Conservation (phyloP, 2,113 vertebrate species). For the Toxotes chatareus region DNA sequence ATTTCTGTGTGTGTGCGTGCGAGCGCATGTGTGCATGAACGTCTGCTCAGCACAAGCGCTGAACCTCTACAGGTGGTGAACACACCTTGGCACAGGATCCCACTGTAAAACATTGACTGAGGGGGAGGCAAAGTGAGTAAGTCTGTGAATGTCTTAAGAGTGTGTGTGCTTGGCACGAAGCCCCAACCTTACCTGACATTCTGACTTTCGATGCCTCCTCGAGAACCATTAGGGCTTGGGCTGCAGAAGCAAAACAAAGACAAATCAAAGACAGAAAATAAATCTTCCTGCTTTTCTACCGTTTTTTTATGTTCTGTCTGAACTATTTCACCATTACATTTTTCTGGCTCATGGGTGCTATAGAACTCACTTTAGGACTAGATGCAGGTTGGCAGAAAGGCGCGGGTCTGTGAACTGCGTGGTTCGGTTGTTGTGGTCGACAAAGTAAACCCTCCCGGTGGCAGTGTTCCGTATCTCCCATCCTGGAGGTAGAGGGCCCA, state of each 20-base stretch:
- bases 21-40: conserved; percentile 5
- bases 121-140: conserved; percentile 41
- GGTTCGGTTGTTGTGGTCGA: conserved; percentile 99
- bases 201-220: conserved; percentile 77
- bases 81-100: conserved; percentile 62
- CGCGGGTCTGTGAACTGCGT: conserved; percentile 99
- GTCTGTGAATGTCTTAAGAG: conserved; percentile 43
- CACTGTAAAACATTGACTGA: conserved; percentile 58
- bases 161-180: conserved; percentile 16
- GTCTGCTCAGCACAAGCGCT: conserved; percentile 50
- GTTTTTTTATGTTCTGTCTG: neutral
- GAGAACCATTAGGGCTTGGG: conserved; percentile 83
- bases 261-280: conserved; percentile 28
- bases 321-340: neutral
- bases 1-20: conserved; percentile 9
- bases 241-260: conserved; percentile 63
- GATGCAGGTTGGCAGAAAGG: conserved; percentile 97
- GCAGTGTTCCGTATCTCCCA: conserved; percentile 99
- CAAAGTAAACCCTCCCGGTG: conserved; percentile 98
- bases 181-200: conserved; percentile 80
- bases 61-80: conserved; percentile 70
- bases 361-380: conserved; percentile 94
- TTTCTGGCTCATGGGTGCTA: neutral
- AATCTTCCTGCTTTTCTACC: conserved; percentile 26
- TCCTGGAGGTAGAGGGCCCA: conserved; percentile 97